Base-by-base conservation (phyloP, 2,113 vertebrate genomes). In the Hemiprocne comata region DNA sequence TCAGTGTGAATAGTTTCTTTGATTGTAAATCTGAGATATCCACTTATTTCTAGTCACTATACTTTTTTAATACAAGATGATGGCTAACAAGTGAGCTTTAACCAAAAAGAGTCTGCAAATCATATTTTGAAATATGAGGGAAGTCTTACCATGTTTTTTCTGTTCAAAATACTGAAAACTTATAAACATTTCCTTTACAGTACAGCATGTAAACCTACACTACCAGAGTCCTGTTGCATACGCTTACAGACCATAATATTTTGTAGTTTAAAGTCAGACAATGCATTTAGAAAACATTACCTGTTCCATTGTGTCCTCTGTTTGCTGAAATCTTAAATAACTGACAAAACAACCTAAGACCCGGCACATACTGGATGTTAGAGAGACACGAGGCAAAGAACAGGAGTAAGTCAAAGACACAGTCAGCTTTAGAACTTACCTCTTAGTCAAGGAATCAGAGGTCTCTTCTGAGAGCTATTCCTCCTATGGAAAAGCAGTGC, bases 361-460 rank as follows among this genome's bases (percentile, higher is more conserved):
- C n/a, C 31, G 20, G 55, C n/a, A 74, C 24, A 57, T 20, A 61
- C 20, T 33, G 13, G 36, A 64, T 28, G 28, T 38, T 57, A 80
- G 31, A 0, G 0, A 87, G 57, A 85, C 13, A 51, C 34, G 29
- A 87, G 42, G 34, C 0, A 8, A 88, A 61, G 55, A 70, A 91
- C 29, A 85, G 17, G 21, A 73, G 7, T 26, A 80, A 77, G 23
- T 60, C 34, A 67, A 83, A 69, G 57, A 62, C 58, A 88, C 9
- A 89, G 33, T 17, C 73, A 93, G 54, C 55, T 89, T 51, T 55
- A 53, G n/a, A 94, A 95, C 85, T 82, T 51, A 85, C 53, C 74
- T 94, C 38, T 67, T 42, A 69, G 48, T 55, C n/a, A 66, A 85
- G 31, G 70, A 94, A 90, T 33, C 53, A 91, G 85, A 93, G 64